phyloP scores from a whole-genome alignment of 2,797 vertebrate genomes.

The Lithobates sylvaticus region DNA sequence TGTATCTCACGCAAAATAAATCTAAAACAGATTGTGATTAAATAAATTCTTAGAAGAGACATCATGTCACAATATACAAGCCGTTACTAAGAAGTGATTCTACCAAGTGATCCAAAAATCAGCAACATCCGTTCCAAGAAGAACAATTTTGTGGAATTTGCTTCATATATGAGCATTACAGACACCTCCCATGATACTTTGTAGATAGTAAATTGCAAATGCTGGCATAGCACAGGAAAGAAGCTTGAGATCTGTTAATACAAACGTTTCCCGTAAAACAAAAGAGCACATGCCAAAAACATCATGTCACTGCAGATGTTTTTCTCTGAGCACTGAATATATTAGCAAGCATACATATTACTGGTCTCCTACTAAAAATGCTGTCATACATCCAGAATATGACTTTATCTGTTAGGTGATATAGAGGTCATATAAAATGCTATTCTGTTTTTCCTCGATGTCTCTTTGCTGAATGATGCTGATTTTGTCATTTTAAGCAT shows the following conservation, averaged over 20 bases:
- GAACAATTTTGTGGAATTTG: constrained; percentile 1
- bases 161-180: not conserved
- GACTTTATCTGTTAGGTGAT: constrained; percentile 35
- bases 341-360: not conserved
- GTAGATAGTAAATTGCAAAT: constrained; percentile 28
- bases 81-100: not conserved
- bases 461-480: too few species aligned
- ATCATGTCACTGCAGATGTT: constrained; percentile 1
- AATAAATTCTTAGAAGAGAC: not conserved
- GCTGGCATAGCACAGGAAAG: constrained; percentile 5
- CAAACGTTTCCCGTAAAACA: constrained; percentile 14
- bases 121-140: constrained; percentile 3
- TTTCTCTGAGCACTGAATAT: constrained; percentile 8
- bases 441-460: not conserved
- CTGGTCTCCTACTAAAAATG: not conserved
- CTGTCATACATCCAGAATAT: constrained; percentile 8
- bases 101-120: not conserved
- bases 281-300: constrained; percentile 5
- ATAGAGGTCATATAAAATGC: constrained; percentile 35
- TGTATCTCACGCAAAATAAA: not conserved
- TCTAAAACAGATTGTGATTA: not conserved
- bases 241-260: constrained; percentile 19
- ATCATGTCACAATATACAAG: not conserved
- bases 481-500: too few species aligned
- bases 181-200: not conserved